Base-by-base conservation (phyloP, 2,113 vertebrate species). In the Girardinichthys multiradiatus region DNA sequence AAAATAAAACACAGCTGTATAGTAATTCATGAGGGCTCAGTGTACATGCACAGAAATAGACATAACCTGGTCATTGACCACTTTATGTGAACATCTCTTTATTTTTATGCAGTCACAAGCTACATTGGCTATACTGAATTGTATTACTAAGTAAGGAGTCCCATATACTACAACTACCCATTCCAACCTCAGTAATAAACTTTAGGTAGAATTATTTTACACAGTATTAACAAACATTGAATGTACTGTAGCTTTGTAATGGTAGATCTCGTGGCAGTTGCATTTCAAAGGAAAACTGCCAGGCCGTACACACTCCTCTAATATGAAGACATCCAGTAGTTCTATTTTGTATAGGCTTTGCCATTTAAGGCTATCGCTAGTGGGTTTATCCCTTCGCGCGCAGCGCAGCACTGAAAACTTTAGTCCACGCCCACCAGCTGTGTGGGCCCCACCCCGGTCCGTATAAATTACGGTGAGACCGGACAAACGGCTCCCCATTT, bases 1-100 rank as follows among this genome's bases (percentile, higher is more conserved):
- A 90, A 92, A 89, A 87, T 86, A 88, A 90, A 84, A 59, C 31
- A 1, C 30, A 58, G 54, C 64, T 63, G 68, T 57, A 63, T 64
- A 65, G n/a, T n/a, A 79, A 68, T 17, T 66, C 4, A 33, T 33
- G 26, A 73, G 30, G 42, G 42, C 70, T 54, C 31, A 70, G 58
- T 35, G 51, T 26, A 77, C 33, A 82, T 31, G 24, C 19, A 51
- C 61, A 74, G 31, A 70, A 61, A 78, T n/a, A 66, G 5, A 70
- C 24, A 60, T 14, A 29, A 19, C 6, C 35, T 37, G 15, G 29
- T 65, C 54, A 70, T 28, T 14, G 51, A 68, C 51, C 13, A 57
- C n/a, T 51, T 54, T 37, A 69, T 57, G 17, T 15, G 27, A 60
- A 61, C 37, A 30, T 42, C 31, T 60, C 27, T 70, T 60, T 42